Percentiles rank a stretch among this genome's conserved stretches.
Conservation (phyloP, 1,140 invertebrate genomes). For the Drosophila lini region DNA sequence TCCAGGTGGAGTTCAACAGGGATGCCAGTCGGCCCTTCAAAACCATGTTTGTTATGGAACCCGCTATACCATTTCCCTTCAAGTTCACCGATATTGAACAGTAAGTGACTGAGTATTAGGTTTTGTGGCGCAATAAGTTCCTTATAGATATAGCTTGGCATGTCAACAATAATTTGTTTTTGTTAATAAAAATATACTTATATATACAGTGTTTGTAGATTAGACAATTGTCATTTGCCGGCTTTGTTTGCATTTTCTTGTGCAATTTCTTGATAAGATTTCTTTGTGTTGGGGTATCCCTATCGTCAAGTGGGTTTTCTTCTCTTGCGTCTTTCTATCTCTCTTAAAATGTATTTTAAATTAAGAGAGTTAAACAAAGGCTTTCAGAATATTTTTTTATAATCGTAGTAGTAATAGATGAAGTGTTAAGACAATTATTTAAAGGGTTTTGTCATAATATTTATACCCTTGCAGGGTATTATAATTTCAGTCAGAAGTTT, state of each 20-base stretch:
- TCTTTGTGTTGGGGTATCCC: conserved; percentile 10
- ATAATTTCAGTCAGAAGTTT: too few species aligned
- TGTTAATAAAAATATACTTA: neutral
- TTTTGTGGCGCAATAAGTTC: conserved; percentile 13
- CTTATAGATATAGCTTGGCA: neutral
- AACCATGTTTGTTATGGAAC: conserved; percentile 54
- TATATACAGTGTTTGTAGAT: neutral
- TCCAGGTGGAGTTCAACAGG: conserved; percentile 85
- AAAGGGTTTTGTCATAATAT: too few species aligned
- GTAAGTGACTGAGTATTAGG: neutral
- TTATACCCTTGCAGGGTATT: too few species aligned
- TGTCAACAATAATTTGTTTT: conserved; percentile 9
- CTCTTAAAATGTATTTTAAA: neutral
- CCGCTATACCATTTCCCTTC: conserved; percentile 57
- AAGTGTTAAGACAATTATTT: neutral
- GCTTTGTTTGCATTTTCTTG: conserved; percentile 1
- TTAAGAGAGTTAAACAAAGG: neutral
- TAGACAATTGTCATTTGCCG: neutral
- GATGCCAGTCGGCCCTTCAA: conserved; percentile 58
- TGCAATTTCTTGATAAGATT: conserved; percentile 13
- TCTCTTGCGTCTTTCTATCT: neutral
- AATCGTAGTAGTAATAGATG: neutral
- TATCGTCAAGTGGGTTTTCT: neutral
- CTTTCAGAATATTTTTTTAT: neutral
- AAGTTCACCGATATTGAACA: conserved; percentile 64